Percentiles rank a stretch among this genome's conserved stretches.
phyloP scores from a whole-genome alignment of 2,888 invertebrate genomes.

The Nomada hirtipes region DNA sequence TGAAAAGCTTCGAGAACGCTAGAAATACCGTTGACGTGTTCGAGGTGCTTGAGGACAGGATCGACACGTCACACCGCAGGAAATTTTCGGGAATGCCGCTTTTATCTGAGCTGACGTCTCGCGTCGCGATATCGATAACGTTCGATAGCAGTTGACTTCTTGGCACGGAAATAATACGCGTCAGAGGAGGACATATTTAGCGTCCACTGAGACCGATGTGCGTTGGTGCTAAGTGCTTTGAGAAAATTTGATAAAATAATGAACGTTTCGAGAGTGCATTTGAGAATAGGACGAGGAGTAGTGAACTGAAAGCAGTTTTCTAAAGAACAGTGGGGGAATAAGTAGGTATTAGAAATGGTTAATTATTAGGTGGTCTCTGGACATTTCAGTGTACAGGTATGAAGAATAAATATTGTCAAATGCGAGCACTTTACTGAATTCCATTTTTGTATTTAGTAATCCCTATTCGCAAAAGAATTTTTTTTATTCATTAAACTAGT shows the following conservation, averaged over 20 bases:
- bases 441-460: too few species aligned
- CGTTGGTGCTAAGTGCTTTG: background rate
- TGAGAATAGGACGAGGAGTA: too few species aligned
- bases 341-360: too few species aligned
- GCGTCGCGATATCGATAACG: conserved; percentile 56
- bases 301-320: too few species aligned
- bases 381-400: too few species aligned
- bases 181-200: conserved; percentile 18
- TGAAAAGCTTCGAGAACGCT: conserved; percentile 23
- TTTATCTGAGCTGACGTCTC: conserved; percentile 53
- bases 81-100: conserved; percentile 49
- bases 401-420: too few species aligned
- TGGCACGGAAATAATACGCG: conserved; percentile 16
- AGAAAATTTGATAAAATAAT: background rate
- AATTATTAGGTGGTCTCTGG: too few species aligned
- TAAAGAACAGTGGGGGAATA: too few species aligned
- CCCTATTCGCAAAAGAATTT: too few species aligned
- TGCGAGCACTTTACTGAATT: too few species aligned
- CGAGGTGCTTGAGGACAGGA: conserved; percentile 48
- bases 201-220: background rate
- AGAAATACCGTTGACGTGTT: conserved; percentile 52
- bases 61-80: conserved; percentile 48
- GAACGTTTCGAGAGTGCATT: too few species aligned
- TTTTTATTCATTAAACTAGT: too few species aligned
- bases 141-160: conserved; percentile 23